phyloP scores from a whole-genome alignment of 2,113 vertebrate species.

The Tragelaphus scriptus region DNA sequence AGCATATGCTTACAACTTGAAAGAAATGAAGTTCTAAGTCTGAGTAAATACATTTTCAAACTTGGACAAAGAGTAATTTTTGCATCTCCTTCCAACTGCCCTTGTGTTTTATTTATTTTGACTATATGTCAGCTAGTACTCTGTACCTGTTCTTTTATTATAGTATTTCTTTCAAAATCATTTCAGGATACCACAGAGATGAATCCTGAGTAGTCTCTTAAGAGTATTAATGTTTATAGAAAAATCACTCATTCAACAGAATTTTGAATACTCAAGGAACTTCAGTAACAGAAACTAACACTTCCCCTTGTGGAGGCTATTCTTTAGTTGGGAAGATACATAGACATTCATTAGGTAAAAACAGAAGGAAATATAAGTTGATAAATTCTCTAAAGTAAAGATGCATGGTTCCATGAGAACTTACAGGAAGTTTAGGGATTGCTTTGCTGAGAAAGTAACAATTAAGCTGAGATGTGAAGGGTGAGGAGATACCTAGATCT shows the following conservation, averaged over 20 bases:
- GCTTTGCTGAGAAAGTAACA: background rate
- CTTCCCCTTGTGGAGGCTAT: background rate
- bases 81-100: background rate
- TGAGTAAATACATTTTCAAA: constrained; percentile 26
- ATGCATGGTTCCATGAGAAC: background rate
- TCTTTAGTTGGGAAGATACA: background rate
- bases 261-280: background rate
- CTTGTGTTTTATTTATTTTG: background rate
- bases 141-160: background rate
- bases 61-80: background rate
- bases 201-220: background rate
- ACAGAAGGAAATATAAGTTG: background rate
- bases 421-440: background rate
- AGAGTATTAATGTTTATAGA: constrained; percentile 9
- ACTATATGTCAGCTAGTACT: background rate
- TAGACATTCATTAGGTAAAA: background rate
- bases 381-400: background rate
- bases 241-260: constrained; percentile 20
- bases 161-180: background rate
- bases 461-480: background rate
- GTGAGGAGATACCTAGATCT: background rate
- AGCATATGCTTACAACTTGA: constrained; percentile 11
- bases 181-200: background rate
- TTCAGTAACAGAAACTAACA: background rate
- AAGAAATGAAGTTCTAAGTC: background rate